phyloP scores from a whole-genome alignment of 2,797 vertebrate species.

The Anabas testudineus region DNA sequence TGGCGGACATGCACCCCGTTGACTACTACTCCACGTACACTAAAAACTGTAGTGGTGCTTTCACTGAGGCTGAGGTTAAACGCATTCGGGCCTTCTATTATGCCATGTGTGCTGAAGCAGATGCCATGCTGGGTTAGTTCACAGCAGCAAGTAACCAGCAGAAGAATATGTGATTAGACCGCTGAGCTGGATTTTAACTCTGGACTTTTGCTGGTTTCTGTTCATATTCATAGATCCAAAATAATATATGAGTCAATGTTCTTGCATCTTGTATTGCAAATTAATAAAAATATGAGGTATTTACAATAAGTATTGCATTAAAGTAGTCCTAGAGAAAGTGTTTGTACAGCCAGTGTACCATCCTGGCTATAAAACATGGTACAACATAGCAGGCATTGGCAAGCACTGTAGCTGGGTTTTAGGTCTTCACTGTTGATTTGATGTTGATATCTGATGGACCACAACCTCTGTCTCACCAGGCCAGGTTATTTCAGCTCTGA shows the following conservation, averaged over 20 bases:
- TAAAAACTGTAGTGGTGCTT: constrained; percentile 93
- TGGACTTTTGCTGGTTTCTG: background rate
- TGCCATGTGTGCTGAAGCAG: constrained; percentile 96
- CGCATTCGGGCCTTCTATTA: constrained; percentile 93
- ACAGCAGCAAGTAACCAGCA: background rate
- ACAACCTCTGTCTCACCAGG: constrained; percentile 77
- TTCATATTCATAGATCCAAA: too few relatives aligned
- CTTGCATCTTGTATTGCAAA: background rate
- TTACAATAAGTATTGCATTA: background rate
- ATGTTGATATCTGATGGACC: too few relatives aligned
- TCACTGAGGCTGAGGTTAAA: constrained; percentile 90
- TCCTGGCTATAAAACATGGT: background rate
- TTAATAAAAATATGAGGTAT: background rate
- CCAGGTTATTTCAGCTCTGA: constrained; percentile 89
- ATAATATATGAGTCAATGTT: background rate
- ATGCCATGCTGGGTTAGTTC: constrained; percentile 92
- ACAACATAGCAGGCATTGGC: background rate
- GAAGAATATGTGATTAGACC: background rate
- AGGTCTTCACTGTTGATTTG: background rate
- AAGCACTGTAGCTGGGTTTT: background rate
- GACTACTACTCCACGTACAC: constrained; percentile 95
- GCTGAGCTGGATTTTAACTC: background rate
- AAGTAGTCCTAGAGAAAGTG: background rate
- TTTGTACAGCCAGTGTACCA: background rate
- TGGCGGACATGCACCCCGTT: constrained; percentile 90